phyloP scores from a whole-genome alignment of 1,140 invertebrate species.

The Eueides isabella region DNA sequence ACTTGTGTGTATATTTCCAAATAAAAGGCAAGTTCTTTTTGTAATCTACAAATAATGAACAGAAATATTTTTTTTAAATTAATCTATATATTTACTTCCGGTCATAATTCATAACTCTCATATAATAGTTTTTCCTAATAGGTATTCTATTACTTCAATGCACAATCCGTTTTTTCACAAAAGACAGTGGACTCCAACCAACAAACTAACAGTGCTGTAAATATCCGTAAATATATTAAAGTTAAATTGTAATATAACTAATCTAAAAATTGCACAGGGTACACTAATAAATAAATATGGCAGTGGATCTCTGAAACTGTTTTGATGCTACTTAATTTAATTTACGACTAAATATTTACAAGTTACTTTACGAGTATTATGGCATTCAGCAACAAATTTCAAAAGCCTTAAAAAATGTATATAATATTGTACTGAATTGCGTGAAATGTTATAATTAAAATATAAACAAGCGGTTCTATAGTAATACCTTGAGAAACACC shows the following conservation, averaged over 20 bases:
- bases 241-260: background rate
- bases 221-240: background rate
- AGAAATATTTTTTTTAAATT: too few relatives aligned
- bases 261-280: slow-evolving; percentile 15
- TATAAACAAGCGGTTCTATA: too few relatives aligned
- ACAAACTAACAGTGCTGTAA: background rate
- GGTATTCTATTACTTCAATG: background rate
- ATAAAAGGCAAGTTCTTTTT: too few relatives aligned
- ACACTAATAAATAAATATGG: slow-evolving; percentile 11
- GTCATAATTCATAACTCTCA: too few relatives aligned
- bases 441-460: background rate
- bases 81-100: too few relatives aligned
- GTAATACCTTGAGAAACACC: too few relatives aligned
- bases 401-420: background rate
- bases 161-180: background rate
- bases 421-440: too few relatives aligned
- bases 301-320: slow-evolving; percentile 23
- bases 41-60: too few relatives aligned
- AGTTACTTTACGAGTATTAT: slow-evolving; percentile 16
- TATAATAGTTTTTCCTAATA: too few relatives aligned
- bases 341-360: slow-evolving; percentile 40
- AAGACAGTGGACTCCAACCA: background rate
- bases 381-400: slow-evolving; percentile 15
- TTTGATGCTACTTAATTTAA: slow-evolving; percentile 37
- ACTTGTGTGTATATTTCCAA: too few relatives aligned